Conservation (phyloP, 2,797 vertebrate genomes). For the Microctenopoma steveboyesi region DNA sequence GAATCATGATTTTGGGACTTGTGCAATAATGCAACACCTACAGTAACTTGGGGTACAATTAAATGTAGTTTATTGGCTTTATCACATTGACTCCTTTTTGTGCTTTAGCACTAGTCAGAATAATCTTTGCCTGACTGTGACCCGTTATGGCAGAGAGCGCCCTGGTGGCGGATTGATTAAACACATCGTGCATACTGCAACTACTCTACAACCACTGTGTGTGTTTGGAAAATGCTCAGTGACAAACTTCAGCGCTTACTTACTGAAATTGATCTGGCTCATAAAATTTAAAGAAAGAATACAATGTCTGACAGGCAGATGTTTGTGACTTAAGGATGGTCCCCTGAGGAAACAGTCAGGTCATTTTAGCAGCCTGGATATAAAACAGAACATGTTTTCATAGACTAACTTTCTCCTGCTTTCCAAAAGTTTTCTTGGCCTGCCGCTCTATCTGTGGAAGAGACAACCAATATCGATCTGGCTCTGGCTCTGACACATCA, state of each 20-base stretch:
- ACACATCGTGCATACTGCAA: no score
- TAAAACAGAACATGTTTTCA: conserved; percentile 49
- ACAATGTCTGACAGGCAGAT: neutral
- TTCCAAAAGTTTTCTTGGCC: conserved; percentile 47
- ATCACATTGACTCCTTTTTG: no score
- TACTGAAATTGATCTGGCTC: neutral
- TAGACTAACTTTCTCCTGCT: conserved; percentile 54
- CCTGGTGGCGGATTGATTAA: no score
- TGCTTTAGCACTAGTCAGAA: no score
- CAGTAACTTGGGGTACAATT: no score
- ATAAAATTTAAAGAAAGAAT: neutral
- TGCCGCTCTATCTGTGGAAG: conserved; percentile 50
- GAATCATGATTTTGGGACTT: no score
- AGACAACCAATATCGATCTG: conserved; percentile 68
- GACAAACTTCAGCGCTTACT: neutral
- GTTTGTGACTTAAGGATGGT: conserved; percentile 27
- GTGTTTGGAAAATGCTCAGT: neutral
- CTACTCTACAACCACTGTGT: no score
- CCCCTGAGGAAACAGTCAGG: conserved; percentile 40
- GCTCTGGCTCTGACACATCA: conserved; percentile 70
- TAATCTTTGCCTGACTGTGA: no score
- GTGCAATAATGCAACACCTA: no score
- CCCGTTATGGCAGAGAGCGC: no score
- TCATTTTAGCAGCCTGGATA: conserved; percentile 43
- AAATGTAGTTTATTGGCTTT: no score